Evolutionary conservation across 2,888 invertebrate genomes (phyloP), one percentile per base, ranked within the genome.

Genomic region (Branchinecta sandiegonensis): DNA sequence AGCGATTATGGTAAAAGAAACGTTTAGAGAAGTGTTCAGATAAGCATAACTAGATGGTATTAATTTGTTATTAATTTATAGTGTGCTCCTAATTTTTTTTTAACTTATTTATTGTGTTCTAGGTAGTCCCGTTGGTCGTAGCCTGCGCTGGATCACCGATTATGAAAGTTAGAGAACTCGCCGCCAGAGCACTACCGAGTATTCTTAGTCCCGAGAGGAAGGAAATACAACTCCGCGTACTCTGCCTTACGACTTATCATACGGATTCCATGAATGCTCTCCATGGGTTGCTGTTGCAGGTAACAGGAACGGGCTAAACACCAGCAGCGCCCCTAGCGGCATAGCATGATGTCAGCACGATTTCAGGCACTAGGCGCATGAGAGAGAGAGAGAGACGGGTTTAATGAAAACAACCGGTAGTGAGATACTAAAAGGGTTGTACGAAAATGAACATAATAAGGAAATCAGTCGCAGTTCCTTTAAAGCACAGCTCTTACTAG

Each of bases 261-360:
- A 8, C n/a, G n/a, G 9, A 56, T 17, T n/a, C 8, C n/a, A 10
- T 8, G 63, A 56, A 56, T 56, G 8, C 14, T 17, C 63, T 56
- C 23, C 63, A 56, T 56, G 63, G 63, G 23, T 17, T 56, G n/a
- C 63, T 56, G 8, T 10, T 56, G 23, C 63, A 56, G 63, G 63
- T 56, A 56, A 37, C 1, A 5, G 37, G 6, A 37, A 37, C 37
- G 4, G 37, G 37, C 37, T 37, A 3, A 37, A 37, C 37, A 37
- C 37, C 3, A 23, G 23, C 23, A 23, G 23, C 23, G 23, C 23
- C 23, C 23, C 23, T 23, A 23, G 23, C 23, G 23, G 23, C 23
- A 23, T 23, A 23, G 23, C 23, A 3, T 23, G 23, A 23, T 37
- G 37, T 37, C 37, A 37, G 37, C 2, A 37, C 1, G 23, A 3